Evolutionary conservation across 2,797 vertebrate genomes (phyloP), one percentile per base, ranked within the genome.

Genomic region (Microcaecilia unicolor): DNA sequence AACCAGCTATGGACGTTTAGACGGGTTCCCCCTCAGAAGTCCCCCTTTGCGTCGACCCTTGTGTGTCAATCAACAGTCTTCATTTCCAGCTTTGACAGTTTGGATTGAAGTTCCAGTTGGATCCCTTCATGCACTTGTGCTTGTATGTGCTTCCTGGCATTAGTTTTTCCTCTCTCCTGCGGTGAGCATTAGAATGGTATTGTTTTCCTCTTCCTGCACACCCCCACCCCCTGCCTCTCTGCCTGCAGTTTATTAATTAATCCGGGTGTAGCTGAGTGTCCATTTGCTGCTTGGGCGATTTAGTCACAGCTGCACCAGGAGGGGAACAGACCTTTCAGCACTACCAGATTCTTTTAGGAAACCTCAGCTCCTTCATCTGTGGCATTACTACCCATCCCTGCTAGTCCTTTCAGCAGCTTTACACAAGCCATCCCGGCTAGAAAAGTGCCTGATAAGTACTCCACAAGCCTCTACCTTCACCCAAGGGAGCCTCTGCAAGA

Each of bases 251-350:
- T 32, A 16, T 43, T 42, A 36, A 17, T 22, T 33, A 34, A 15
- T 33, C 21, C 17, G 24, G 37, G 33, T 22, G 24, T 25, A 24
- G 10, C 27, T 13, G 9, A 34, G 16, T 15, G 33, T 18, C 34
- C 47, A 42, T 39, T 48, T 39, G 40, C 37, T 44, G 33, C 31
- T 31, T 19, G 27, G 25, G 34, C 10, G 29, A 18, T 26, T 35
- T 20, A 27, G n/a, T 15, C 24, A 41, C 28, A 9, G 36, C 41
- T 22, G 14, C 17, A 6, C 40, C 26, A 15, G 28, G 9, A 32
- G 25, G 22, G 14, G 20, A 18, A 22, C 18, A 32, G 24, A 23
- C 44, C 38, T 13, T 31, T 32, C 9, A 21, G 22, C 31, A 25
- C 21, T 35, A 20, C 41, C 22, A 7, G 35, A 27, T 23, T 44